phyloP scores from a whole-genome alignment of 2,888 invertebrate species.

The Galerucella nymphaeae region DNA sequence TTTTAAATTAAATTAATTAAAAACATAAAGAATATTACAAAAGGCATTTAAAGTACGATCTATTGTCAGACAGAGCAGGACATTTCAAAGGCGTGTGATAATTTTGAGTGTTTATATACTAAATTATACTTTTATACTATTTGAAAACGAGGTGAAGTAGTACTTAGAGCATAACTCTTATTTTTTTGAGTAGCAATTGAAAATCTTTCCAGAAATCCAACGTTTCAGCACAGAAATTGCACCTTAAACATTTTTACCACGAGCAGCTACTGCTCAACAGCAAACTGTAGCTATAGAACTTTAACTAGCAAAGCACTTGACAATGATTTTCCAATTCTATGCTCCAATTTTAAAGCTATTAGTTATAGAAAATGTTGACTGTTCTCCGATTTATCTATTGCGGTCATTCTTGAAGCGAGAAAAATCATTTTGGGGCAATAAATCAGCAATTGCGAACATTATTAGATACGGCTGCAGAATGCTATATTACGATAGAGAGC shows the following conservation, averaged over 20 bases:
- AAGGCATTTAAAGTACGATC: neutral
- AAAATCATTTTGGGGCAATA: neutral
- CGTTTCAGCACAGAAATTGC: no score
- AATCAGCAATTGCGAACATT: neutral
- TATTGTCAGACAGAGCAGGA: slow-evolving; percentile 15
- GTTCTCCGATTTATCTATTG: neutral
- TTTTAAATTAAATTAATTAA: slow-evolving; percentile 23
- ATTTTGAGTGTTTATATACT: neutral
- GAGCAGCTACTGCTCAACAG: no score
- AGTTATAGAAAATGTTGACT: neutral
- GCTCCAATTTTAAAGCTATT: neutral
- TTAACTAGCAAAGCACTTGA: no score
- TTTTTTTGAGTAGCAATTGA: no score
- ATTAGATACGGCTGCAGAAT: neutral
- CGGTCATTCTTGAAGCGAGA: slow-evolving; percentile 1
- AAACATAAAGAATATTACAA: neutral
- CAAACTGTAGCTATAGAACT: no score
- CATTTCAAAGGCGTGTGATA: neutral
- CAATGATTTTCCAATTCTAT: no score
- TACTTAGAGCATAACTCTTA: no score
- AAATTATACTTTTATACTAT: neutral
- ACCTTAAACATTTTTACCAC: no score
- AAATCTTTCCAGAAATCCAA: no score
- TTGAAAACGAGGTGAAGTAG: no score
- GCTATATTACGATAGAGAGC: neutral